Conservation (phyloP, 2,113 vertebrate species). For the Ranitomeya imitator region DNA sequence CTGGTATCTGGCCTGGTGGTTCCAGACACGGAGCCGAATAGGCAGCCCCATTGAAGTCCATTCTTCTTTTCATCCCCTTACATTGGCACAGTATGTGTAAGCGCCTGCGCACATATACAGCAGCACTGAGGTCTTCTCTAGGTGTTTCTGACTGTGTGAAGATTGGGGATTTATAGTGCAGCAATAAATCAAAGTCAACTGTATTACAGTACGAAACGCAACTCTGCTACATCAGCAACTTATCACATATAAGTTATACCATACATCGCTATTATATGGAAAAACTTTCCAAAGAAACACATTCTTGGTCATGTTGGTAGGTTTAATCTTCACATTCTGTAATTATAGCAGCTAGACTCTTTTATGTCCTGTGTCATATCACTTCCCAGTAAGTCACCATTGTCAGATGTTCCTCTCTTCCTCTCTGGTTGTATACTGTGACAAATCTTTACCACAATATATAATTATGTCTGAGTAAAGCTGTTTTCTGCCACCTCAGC, state of each 20-base stretch:
- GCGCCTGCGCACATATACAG: too few species aligned
- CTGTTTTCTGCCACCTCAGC: constrained; percentile 2
- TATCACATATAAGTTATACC: not conserved
- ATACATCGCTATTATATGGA: not conserved
- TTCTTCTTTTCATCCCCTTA: too few species aligned
- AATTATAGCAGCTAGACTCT: constrained; percentile 42
- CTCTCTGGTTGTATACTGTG: not conserved
- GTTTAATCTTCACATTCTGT: not conserved
- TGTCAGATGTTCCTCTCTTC: constrained; percentile 29
- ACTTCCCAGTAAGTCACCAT: constrained; percentile 18
- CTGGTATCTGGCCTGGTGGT: too few species aligned
- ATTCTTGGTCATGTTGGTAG: not conserved
- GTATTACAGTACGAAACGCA: not conserved
- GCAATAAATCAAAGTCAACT: not conserved
- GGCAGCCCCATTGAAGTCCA: too few species aligned
- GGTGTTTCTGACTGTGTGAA: too few species aligned
- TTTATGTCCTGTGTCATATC: constrained; percentile 10
- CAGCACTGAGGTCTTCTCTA: too few species aligned
- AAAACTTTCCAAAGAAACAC: not conserved
- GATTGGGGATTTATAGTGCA: not conserved
- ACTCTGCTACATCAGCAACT: not conserved
- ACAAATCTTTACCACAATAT: constrained; percentile 7
- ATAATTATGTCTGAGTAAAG: constrained; percentile 30
- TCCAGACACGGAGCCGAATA: too few species aligned
- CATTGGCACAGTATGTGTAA: too few species aligned